Percentiles rank a stretch among this genome's conserved stretches.
Conservation (phyloP, 2,888 invertebrate species). For the Diabrotica balteata region DNA sequence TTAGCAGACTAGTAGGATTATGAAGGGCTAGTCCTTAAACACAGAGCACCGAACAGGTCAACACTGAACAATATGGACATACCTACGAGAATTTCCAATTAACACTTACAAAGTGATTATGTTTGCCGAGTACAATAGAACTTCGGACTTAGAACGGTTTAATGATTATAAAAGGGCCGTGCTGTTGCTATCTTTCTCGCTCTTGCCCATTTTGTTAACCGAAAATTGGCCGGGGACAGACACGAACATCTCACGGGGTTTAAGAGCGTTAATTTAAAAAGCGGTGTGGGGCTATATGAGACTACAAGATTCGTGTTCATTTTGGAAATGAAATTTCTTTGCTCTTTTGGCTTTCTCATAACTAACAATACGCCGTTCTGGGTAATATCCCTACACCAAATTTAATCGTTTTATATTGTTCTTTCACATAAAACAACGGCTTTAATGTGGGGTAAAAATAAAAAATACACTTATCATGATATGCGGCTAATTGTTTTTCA, state of each 20-base stretch:
- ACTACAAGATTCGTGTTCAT: too few species aligned
- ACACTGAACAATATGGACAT: conserved; percentile 18
- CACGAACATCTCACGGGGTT: neutral
- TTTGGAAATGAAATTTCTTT: too few species aligned
- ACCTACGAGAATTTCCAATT: conserved; percentile 28
- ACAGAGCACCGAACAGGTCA: conserved; percentile 22
- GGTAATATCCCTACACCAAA: too few species aligned
- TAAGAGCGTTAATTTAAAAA: neutral
- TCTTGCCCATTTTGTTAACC: conserved; percentile 2
- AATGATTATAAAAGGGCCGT: conserved; percentile 7
- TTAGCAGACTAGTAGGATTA: conserved; percentile 25
- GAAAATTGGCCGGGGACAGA: conserved; percentile 4
- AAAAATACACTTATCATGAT: too few species aligned
- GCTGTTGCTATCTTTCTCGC: neutral
- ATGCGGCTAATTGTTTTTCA: too few species aligned
- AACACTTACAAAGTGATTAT: conserved; percentile 25
- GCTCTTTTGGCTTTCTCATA: too few species aligned
- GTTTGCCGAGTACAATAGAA: conserved; percentile 8
- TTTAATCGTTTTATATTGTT: neutral
- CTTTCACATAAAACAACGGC: too few species aligned
- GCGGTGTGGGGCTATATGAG: neutral
- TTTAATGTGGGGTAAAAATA: too few species aligned
- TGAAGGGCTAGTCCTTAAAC: conserved; percentile 20
- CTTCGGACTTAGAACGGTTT: conserved; percentile 8
- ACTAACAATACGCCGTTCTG: too few species aligned